phyloP scores from a whole-genome alignment of 2,797 vertebrate species.

The Odontamblyopus rebecca region DNA sequence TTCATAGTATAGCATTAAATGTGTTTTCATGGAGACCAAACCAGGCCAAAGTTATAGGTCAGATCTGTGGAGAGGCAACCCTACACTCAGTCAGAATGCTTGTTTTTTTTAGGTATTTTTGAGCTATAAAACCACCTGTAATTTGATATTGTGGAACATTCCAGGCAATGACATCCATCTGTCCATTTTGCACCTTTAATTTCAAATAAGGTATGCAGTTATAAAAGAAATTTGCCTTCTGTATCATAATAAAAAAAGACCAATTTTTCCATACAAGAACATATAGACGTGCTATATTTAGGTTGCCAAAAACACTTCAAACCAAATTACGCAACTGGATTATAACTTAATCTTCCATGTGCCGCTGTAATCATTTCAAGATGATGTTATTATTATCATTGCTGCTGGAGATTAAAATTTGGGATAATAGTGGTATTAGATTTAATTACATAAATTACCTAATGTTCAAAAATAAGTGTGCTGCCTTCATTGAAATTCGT shows the following conservation, averaged over 20 bases:
- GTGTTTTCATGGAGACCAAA: no score
- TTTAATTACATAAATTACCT: neutral
- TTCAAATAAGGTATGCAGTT: no score
- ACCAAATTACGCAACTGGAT: slow-evolving; percentile 15
- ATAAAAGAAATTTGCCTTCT: no score
- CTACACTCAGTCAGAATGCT: no score
- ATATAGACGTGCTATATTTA: slow-evolving; percentile 36
- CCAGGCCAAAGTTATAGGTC: no score
- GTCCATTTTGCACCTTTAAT: no score
- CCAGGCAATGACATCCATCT: no score
- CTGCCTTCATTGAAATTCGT: neutral
- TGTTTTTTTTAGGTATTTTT: no score
- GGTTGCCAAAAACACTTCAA: slow-evolving; percentile 16
- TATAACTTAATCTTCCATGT: slow-evolving; percentile 17
- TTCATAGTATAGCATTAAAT: no score
- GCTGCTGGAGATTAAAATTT: neutral
- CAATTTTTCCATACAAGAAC: slow-evolving; percentile 25
- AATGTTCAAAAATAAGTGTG: slow-evolving; percentile 4
- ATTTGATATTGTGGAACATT: no score
- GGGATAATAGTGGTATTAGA: slow-evolving; percentile 7
- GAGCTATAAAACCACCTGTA: no score
- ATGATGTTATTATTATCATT: slow-evolving; percentile 1
- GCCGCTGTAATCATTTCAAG: slow-evolving; percentile 4
- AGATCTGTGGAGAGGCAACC: no score
- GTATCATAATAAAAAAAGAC: slow-evolving; percentile 25